Percentiles rank a stretch among this genome's conserved stretches.
Evolutionary conservation across 2,888 invertebrate genomes (phyloP).

Genomic region (Helicoverpa assulta): DNA sequence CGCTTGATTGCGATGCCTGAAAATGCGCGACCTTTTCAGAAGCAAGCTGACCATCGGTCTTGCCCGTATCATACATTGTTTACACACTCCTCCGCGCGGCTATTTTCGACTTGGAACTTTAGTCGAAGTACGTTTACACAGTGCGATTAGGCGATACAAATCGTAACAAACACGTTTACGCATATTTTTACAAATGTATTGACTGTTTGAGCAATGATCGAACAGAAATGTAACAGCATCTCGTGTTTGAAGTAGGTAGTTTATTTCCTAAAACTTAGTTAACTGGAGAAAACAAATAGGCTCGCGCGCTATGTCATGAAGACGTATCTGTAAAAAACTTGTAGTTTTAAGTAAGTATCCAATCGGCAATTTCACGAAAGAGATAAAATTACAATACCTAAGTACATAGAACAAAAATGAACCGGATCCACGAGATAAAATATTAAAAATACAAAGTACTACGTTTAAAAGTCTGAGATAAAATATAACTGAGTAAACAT

Average conservation of each 20-base stretch:
- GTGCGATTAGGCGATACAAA: slow-evolving; percentile 32
- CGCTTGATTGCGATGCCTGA: slow-evolving; percentile 14
- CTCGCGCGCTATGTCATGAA: no score
- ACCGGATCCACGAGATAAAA: slow-evolving; percentile 21
- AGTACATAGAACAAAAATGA: slow-evolving; percentile 1
- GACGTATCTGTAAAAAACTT: no score
- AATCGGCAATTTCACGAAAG: no score
- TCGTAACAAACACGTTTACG: slow-evolving; percentile 5
- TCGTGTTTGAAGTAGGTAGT: neutral
- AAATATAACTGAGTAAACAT: slow-evolving; percentile 24
- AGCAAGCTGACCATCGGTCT: slow-evolving; percentile 29
- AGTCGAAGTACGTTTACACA: slow-evolving; percentile 45
- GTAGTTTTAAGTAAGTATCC: no score
- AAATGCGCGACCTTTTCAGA: slow-evolving; percentile 46
- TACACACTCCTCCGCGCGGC: slow-evolving; percentile 51
- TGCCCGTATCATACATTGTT: slow-evolving; percentile 52
- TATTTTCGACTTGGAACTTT: slow-evolving; percentile 66
- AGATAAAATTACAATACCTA: no score
- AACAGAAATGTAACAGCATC: neutral
- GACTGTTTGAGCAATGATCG: slow-evolving; percentile 2
- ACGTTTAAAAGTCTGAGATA: slow-evolving; percentile 19
- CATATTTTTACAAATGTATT: slow-evolving; percentile 4
- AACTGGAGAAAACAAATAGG: no score
- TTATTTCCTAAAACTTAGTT: no score
- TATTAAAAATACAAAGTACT: slow-evolving; percentile 10